Evolutionary conservation across 1,140 invertebrate genomes (phyloP).

Genomic region (Brachionus rotundiformis): DNA sequence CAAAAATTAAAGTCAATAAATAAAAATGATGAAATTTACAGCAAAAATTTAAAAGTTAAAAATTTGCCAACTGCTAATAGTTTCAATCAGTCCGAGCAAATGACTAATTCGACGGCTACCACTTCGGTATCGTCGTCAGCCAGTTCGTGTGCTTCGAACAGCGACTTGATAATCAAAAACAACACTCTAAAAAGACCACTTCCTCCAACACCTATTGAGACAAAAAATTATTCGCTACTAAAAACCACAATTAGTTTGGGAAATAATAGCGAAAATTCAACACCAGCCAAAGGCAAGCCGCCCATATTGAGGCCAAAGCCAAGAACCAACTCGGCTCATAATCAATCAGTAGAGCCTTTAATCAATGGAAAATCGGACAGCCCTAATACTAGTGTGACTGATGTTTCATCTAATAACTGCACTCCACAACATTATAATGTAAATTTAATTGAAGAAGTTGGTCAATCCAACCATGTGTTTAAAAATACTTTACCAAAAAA

Average conservation of each 20-base stretch:
- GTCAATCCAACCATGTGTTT: neutral
- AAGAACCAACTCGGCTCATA: slow-evolving; percentile 20
- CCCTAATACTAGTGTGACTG: slow-evolving; percentile 43
- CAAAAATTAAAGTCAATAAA: slow-evolving; percentile 49
- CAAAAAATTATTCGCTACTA: slow-evolving; percentile 32
- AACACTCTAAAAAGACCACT: slow-evolving; percentile 14
- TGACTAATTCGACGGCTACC: slow-evolving; percentile 43
- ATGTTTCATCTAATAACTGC: slow-evolving; percentile 45
- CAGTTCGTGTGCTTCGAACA: slow-evolving; percentile 30
- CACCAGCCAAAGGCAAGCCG: neutral
- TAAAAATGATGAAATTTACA: slow-evolving; percentile 44
- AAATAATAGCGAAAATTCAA: neutral
- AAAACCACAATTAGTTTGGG: neutral
- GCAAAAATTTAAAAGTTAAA: slow-evolving; percentile 46
- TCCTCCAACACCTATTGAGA: neutral
- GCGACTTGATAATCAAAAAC: slow-evolving; percentile 27
- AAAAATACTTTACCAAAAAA: neutral
- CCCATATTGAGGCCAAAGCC: slow-evolving; percentile 25
- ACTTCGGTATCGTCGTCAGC: slow-evolving; percentile 44
- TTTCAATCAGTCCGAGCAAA: slow-evolving; percentile 36
- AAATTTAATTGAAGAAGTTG: slow-evolving; percentile 28
- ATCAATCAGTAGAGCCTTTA: slow-evolving; percentile 33
- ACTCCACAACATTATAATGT: slow-evolving; percentile 42
- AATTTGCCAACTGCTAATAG: neutral
- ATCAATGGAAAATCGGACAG: neutral